These are phyloP conservation scores for Argyrosomus regius DNA, from an alignment of 2,797 vertebrate genomes.

Conservation along the genomic window DNA sequence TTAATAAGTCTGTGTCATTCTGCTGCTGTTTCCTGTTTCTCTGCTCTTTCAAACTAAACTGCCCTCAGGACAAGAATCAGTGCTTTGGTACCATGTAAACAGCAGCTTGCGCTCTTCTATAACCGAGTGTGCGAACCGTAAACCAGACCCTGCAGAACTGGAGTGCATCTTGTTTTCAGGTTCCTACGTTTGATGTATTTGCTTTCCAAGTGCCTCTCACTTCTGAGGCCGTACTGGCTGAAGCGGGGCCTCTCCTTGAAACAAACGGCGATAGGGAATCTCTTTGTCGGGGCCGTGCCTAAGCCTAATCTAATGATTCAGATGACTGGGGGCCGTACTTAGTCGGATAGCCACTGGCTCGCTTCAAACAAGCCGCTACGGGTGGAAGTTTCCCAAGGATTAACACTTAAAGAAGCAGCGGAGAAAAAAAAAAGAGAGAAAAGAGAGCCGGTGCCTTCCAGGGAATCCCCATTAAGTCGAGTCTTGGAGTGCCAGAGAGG, in stretches of 20 bases:
- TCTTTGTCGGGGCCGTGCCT: constrained; percentile 75
- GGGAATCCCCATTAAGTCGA: constrained; percentile 73
- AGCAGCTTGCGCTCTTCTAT: not conserved
- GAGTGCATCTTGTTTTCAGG: constrained; percentile 46
- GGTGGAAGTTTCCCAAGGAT: constrained; percentile 82
- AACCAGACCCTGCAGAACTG: constrained; percentile 17
- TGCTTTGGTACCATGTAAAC: not conserved
- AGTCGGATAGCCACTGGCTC: constrained; percentile 74
- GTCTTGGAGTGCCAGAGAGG: constrained; percentile 66
- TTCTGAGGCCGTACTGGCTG: constrained; percentile 60
- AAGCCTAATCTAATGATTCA: constrained; percentile 83
- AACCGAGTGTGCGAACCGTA: not conserved
- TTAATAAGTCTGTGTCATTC: not conserved
- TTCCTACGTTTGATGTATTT: constrained; percentile 57
- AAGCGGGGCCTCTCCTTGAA: constrained; percentile 69
- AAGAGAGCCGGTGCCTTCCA: constrained; percentile 63
- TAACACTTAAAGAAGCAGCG: constrained; percentile 75
- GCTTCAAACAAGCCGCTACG: constrained; percentile 78
- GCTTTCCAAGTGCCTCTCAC: constrained; percentile 59
- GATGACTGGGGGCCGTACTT: constrained; percentile 81
- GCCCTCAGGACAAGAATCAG: not conserved
- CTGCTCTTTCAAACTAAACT: not conserved
- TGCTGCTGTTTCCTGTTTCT: constrained; percentile 7
- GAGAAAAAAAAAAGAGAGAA: constrained; percentile 27
- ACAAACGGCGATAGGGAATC: constrained; percentile 74